phyloP scores from a whole-genome alignment of 2,888 invertebrate species.

The Dexiosoma caninum region DNA sequence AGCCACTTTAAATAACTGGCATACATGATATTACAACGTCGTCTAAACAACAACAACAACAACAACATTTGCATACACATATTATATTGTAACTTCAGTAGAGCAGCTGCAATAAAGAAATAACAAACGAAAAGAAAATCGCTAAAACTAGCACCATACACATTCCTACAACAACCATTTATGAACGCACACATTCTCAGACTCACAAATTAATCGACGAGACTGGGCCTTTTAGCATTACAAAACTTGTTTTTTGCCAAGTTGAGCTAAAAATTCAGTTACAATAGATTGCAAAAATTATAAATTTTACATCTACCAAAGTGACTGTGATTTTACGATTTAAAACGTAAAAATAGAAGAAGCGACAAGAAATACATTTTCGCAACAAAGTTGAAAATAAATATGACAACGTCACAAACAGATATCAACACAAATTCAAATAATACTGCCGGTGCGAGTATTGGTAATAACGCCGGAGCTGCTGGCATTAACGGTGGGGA shows the following conservation, averaged over 20 bases:
- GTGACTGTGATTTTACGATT: slow-evolving; percentile 16
- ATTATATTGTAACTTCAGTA: background rate
- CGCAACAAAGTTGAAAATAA: slow-evolving; percentile 48
- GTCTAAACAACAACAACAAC: background rate
- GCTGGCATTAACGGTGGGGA: slow-evolving; percentile 52
- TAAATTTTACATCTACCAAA: slow-evolving; percentile 33
- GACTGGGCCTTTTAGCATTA: slow-evolving; percentile 34
- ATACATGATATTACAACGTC: slow-evolving; percentile 14
- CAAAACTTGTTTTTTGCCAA: slow-evolving; percentile 62
- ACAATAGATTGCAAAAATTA: slow-evolving; percentile 30
- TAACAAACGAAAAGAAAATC: background rate
- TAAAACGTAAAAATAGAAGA: slow-evolving; percentile 22
- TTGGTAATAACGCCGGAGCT: slow-evolving; percentile 29
- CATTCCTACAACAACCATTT: slow-evolving; percentile 44
- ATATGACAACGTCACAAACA: slow-evolving; percentile 65
- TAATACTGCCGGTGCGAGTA: slow-evolving; percentile 44
- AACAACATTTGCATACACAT: background rate
- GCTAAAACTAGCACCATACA: background rate
- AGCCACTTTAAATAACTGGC: background rate
- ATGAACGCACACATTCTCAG: slow-evolving; percentile 5
- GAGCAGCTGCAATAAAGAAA: slow-evolving; percentile 38
- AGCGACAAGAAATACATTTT: slow-evolving; percentile 29
- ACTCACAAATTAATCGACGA: slow-evolving; percentile 19
- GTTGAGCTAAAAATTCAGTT: slow-evolving; percentile 38
- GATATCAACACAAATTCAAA: slow-evolving; percentile 65